These are phyloP conservation scores for Mesoclemmys tuberculata DNA, from an alignment of 2,113 vertebrate species.

Conservation along the genomic window DNA sequence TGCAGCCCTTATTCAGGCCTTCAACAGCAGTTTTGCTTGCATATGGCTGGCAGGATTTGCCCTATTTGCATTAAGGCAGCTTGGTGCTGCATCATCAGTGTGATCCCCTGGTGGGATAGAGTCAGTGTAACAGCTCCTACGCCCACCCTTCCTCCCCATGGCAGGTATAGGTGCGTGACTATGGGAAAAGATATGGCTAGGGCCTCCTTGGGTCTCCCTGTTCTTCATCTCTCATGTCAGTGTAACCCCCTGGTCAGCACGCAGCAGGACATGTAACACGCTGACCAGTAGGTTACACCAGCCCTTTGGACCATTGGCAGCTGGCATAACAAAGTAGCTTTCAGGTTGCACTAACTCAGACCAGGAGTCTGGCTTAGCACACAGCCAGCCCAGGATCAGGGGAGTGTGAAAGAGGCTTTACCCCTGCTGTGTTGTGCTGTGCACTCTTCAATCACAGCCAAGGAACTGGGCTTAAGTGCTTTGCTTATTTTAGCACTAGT, in stretches of 20 bases:
- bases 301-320: background rate
- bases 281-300: background rate
- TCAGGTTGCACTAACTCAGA: background rate
- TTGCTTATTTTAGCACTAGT: background rate
- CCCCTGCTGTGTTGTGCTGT: background rate
- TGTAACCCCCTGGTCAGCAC: no score
- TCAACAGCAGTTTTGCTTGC: no score
- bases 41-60: background rate
- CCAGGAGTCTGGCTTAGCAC: accelerated
- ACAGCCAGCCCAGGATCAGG: background rate
- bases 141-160: no score
- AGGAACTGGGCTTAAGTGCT: background rate
- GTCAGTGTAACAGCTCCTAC: background rate
- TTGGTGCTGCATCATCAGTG: background rate
- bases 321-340: no score
- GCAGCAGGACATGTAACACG: background rate
- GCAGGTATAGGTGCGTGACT: background rate
- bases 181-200: background rate
- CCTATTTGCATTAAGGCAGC: background rate
- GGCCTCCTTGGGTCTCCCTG: background rate
- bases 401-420: background rate
- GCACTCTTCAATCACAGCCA: background rate
- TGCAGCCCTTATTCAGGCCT: background rate
- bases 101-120: background rate
- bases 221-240: no score